These are phyloP conservation scores for Agrochola circellaris DNA, from an alignment of 2,888 invertebrate genomes.

Conservation along the genomic window DNA sequence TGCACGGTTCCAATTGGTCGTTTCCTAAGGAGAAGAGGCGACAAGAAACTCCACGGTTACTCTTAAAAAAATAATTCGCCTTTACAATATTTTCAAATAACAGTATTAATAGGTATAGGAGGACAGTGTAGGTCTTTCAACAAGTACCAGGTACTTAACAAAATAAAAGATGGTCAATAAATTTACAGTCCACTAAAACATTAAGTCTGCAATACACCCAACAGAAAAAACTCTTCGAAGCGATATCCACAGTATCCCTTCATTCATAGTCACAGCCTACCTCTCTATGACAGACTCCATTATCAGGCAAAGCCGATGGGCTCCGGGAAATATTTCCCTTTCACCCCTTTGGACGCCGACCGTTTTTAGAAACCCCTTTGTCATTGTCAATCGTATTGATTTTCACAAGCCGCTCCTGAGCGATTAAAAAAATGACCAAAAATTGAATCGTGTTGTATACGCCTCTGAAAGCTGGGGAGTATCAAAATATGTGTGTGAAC, in stretches of 20 bases:
- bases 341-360: conserved; percentile 65
- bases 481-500: conserved; percentile 15
- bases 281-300: conserved; percentile 76
- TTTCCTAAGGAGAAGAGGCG: too few relatives aligned
- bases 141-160: too few relatives aligned
- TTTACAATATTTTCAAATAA: too few relatives aligned
- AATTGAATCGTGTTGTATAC: conserved; percentile 45
- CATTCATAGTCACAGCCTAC: conserved; percentile 65
- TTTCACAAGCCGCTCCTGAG: conserved; percentile 60
- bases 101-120: too few relatives aligned
- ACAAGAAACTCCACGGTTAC: too few relatives aligned
- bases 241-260: conserved; percentile 44
- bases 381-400: conserved; percentile 77
- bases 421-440: conserved; percentile 47
- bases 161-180: too few relatives aligned
- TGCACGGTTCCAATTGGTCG: too few relatives aligned
- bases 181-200: too few relatives aligned
- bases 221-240: background rate
- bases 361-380: conserved; percentile 70
- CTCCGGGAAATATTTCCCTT: conserved; percentile 77
- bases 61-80: too few relatives aligned
- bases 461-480: background rate
- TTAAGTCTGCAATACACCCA: background rate
- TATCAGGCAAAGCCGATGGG: conserved; percentile 73
- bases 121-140: too few relatives aligned